Evolutionary conservation across 2,797 vertebrate genomes (phyloP), one percentile per base, ranked within the genome.

Genomic region (Enteromius argenteus): DNA sequence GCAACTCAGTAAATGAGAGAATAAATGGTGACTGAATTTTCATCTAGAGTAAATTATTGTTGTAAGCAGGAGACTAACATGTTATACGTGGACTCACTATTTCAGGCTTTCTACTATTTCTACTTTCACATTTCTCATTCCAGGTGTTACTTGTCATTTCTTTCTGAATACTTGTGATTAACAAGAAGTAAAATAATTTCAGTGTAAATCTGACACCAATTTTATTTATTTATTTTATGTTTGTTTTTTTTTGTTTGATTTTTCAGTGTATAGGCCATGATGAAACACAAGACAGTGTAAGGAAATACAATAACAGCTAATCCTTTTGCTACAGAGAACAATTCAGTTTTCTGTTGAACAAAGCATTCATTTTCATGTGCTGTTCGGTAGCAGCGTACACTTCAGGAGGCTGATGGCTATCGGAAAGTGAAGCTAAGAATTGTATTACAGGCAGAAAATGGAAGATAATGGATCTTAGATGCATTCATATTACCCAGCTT

Each of bases 401-500:
- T 39, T 56, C 37, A 62, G 21, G 15, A 79, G 27, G 67, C 19
- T 49, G 39, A 64, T 46, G 76, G 8, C 53, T 42, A 30, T 60
- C 15, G 14, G 1, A 62, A 66, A 35, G 4, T 19, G 2, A 67
- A 23, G 5, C 5, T 9, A 35, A 46, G 4, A 78, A 49, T 35
- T 79, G 42, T 23, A 8, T 62, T 79, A 51, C 10, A 67, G 6
- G 27, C 5, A 32, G 27, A 35, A 51, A 79, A 67, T 21, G 30
- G 46, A 56, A 30, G 51, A 71, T 60, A 72, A 68, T 60, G 13
- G 13, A n/a, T 30, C 27, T 67, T 17, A 79, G 58, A 77, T 7
- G 53, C 17, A 37, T 39, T 68, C 27, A 10, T 27, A 91, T 95
- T 89, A 98, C 97, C 97, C 79, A 98, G 90, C 89, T 97, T 97